Evolutionary conservation across 2,888 invertebrate species (phyloP).

Genomic region (Caenorhabditis sinica): DNA sequence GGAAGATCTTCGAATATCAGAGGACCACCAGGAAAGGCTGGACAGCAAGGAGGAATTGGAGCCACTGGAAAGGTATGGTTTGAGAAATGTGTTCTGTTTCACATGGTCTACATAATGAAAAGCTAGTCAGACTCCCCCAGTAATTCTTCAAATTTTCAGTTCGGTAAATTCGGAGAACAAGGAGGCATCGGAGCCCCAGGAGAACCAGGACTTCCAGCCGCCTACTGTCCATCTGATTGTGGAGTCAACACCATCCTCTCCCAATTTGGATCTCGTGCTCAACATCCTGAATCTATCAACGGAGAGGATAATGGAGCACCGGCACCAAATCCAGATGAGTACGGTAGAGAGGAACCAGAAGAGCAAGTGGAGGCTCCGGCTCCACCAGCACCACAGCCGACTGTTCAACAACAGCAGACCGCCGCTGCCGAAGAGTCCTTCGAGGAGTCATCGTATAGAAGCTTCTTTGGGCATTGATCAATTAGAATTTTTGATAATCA

Average conservation of each 20-base stretch:
- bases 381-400: slow-evolving; percentile 30
- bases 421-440: slow-evolving; percentile 62
- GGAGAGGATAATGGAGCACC: slow-evolving; percentile 64
- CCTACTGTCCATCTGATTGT: slow-evolving; percentile 78
- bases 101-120: too few relatives aligned
- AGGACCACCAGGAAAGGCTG: slow-evolving; percentile 70
- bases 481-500: not conserved
- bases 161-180: slow-evolving; percentile 73
- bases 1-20: slow-evolving; percentile 78
- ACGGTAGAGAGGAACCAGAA: slow-evolving; percentile 29
- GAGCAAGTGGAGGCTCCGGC: slow-evolving; percentile 32
- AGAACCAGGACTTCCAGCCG: slow-evolving; percentile 74
- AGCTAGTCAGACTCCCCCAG: too few relatives aligned
- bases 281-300: slow-evolving; percentile 65
- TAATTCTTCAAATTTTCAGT: slow-evolving; percentile 42
- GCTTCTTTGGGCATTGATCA: slow-evolving; percentile 56
- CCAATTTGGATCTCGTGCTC: slow-evolving; percentile 53
- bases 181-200: slow-evolving; percentile 75
- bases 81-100: too few relatives aligned
- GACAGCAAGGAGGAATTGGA: slow-evolving; percentile 73
- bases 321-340: slow-evolving; percentile 55
- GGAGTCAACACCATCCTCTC: slow-evolving; percentile 74
- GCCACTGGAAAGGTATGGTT: slow-evolving; percentile 73
- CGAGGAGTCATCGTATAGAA: slow-evolving; percentile 69
- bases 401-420: slow-evolving; percentile 17